These are phyloP conservation scores for Luscinia luscinia DNA, from an alignment of 2,797 vertebrate species.

Conservation along the genomic window DNA sequence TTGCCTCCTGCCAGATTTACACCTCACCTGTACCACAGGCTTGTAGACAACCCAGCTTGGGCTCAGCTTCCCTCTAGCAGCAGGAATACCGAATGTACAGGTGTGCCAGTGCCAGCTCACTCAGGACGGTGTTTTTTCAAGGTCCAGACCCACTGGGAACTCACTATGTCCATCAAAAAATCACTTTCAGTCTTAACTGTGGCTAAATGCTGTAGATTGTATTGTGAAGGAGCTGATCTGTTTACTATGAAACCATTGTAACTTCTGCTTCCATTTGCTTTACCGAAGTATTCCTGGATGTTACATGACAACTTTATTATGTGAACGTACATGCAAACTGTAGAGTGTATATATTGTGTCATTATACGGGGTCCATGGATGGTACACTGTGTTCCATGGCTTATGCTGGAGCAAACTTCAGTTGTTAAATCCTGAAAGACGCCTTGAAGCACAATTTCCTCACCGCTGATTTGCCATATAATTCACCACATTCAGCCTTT, in stretches of 20 bases:
- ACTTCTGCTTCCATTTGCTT: slow-evolving; percentile 75
- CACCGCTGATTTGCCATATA: slow-evolving; percentile 50
- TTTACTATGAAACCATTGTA: slow-evolving; percentile 72
- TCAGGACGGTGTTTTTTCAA: slow-evolving; percentile 49
- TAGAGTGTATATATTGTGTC: slow-evolving; percentile 78
- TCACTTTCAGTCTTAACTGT: slow-evolving; percentile 84
- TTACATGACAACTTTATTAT: slow-evolving; percentile 70
- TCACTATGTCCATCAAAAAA: slow-evolving; percentile 48
- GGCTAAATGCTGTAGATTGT: slow-evolving; percentile 72
- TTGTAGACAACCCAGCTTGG: slow-evolving; percentile 41
- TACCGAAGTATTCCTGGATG: slow-evolving; percentile 74
- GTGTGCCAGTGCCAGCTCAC: slow-evolving; percentile 49
- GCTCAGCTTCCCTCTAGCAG: slow-evolving; percentile 68
- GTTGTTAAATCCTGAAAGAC: slow-evolving; percentile 67
- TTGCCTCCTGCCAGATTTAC: background rate
- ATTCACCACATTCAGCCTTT: slow-evolving; percentile 39
- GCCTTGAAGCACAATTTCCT: slow-evolving; percentile 79
- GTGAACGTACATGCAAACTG: slow-evolving; percentile 76
- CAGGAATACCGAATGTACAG: slow-evolving; percentile 60
- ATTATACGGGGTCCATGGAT: slow-evolving; percentile 43
- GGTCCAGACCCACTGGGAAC: slow-evolving; percentile 55
- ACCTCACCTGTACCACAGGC: slow-evolving; percentile 1
- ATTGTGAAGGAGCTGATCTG: slow-evolving; percentile 70
- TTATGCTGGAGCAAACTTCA: slow-evolving; percentile 61
- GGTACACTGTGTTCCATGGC: slow-evolving; percentile 70